Conservation (phyloP, 2,888 invertebrate species). For the Pseudanteris insignis region DNA sequence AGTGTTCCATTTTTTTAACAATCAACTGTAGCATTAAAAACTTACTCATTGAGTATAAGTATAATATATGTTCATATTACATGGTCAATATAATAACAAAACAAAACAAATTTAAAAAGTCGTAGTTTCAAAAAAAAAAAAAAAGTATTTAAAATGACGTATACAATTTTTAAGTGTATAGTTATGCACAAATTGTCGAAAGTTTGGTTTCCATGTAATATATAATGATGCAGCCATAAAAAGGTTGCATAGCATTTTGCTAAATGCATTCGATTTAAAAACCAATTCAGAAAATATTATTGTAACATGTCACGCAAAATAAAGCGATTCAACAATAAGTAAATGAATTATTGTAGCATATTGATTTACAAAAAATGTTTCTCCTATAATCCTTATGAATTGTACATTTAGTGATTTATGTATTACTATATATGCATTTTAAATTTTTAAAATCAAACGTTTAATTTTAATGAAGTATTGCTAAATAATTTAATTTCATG, state of each 20-base stretch:
- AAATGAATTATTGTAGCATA: too few relatives aligned
- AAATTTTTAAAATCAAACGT: too few relatives aligned
- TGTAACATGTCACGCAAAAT: slow-evolving; percentile 59
- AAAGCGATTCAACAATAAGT: slow-evolving; percentile 57
- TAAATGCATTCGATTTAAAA: slow-evolving; percentile 52
- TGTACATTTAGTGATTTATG: not conserved
- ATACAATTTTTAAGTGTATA: slow-evolving; percentile 40
- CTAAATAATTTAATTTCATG: too few relatives aligned
- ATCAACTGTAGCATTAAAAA: not conserved
- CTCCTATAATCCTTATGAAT: slow-evolving; percentile 1
- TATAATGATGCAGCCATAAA: slow-evolving; percentile 50
- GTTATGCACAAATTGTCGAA: slow-evolving; percentile 18
- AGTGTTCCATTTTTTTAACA: not conserved
- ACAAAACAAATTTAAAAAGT: slow-evolving; percentile 8
- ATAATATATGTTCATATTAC: not conserved
- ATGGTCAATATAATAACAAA: slow-evolving; percentile 30
- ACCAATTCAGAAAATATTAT: slow-evolving; percentile 47
- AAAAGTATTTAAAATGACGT: slow-evolving; percentile 7
- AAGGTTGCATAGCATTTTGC: slow-evolving; percentile 49
- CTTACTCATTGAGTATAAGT: not conserved
- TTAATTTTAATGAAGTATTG: too few relatives aligned
- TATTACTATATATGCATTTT: not conserved
- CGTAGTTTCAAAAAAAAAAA: slow-evolving; percentile 3
- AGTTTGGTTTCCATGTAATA: slow-evolving; percentile 52
- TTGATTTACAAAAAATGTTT: slow-evolving; percentile 15